Evolutionary conservation across 2,797 vertebrate species (phyloP).

Genomic region (Diceros bicornis): DNA sequence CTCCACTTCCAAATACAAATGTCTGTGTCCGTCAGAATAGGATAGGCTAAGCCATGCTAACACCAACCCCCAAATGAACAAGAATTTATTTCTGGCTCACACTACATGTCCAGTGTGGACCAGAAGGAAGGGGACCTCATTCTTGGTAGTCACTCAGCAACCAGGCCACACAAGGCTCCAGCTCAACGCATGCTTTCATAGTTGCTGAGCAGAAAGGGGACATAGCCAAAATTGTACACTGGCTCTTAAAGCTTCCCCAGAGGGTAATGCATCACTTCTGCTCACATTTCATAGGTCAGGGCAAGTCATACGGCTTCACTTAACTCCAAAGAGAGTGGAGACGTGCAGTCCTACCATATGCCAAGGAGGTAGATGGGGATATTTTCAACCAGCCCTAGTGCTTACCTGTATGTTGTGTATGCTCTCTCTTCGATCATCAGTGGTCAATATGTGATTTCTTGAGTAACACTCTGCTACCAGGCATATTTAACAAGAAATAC

Average conservation of each 20-base stretch:
- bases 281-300: background rate
- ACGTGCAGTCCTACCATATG: background rate
- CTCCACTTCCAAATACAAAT: background rate
- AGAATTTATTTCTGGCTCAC: background rate
- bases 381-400: background rate
- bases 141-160: background rate
- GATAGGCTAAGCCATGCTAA: background rate
- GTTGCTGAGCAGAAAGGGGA: background rate
- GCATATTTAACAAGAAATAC: background rate
- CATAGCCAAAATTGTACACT: accelerated
- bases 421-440: background rate
- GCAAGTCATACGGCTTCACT: background rate
- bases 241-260: background rate
- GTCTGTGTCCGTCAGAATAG: background rate
- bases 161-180: background rate
- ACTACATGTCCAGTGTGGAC: background rate
- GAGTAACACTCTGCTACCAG: background rate
- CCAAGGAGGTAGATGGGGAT: background rate
- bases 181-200: background rate
- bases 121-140: background rate
- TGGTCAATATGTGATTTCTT: background rate
- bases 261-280: background rate
- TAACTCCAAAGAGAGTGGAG: background rate
- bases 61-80: background rate
- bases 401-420: background rate